Percentiles rank a stretch among this genome's conserved stretches.
phyloP scores from a whole-genome alignment of 2,888 invertebrate species.

The Saturnia pavonia region DNA sequence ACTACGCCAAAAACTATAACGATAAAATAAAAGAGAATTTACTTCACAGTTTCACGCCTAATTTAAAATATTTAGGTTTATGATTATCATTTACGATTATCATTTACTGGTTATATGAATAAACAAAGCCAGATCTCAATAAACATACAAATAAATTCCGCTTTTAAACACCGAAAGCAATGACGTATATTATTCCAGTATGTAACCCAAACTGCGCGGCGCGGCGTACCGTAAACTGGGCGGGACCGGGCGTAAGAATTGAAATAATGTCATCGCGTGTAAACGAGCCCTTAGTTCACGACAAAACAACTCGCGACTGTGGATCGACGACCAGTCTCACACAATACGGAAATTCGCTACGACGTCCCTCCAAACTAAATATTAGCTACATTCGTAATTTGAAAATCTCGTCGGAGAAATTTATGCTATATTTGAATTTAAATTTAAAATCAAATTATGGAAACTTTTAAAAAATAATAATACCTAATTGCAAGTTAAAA shows the following conservation, averaged over 20 bases:
- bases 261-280: conserved; percentile 50
- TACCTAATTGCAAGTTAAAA: background rate
- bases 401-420: background rate
- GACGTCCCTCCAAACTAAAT: conserved; percentile 37
- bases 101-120: too few relatives aligned
- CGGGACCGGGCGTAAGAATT: conserved; percentile 35
- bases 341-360: conserved; percentile 43
- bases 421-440: background rate
- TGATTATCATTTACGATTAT: too few relatives aligned
- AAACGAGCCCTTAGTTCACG: conserved; percentile 48
- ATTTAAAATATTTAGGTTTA: too few relatives aligned
- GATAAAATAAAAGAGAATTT: too few relatives aligned
- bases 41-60: too few relatives aligned
- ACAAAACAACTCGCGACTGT: conserved; percentile 56
- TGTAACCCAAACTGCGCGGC: background rate
- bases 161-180: background rate
- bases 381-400: conserved; percentile 22
- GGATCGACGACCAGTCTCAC: conserved; percentile 57
- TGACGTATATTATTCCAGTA: background rate
- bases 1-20: too few relatives aligned
- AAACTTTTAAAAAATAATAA: background rate
- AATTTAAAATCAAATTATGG: background rate
- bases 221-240: conserved; percentile 17
- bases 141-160: background rate
- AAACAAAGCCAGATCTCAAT: too few relatives aligned